A percentile compares a stretch with the other conserved stretches of the same genome.
These are phyloP conservation scores for Ochotona curzoniae DNA, from an alignment of 2,113 vertebrate species.

Conservation along the genomic window DNA sequence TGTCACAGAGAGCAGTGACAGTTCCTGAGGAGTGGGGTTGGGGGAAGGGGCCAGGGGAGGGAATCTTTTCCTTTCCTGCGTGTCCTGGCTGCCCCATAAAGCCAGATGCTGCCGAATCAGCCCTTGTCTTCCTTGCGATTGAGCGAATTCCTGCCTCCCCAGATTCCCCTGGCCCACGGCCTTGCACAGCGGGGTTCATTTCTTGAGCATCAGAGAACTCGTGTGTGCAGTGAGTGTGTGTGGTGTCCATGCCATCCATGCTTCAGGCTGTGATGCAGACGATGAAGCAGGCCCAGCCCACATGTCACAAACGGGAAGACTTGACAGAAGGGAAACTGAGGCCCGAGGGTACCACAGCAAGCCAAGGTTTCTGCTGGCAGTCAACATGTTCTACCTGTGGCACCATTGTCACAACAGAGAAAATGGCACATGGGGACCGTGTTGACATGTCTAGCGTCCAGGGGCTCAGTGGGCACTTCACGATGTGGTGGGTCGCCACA, in stretches of 20 bases:
- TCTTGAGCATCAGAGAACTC: background rate
- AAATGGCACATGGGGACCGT: fast-evolving
- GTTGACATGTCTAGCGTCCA: fast-evolving
- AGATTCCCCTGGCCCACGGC: background rate
- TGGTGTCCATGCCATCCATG: fast-evolving
- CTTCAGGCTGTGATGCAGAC: background rate
- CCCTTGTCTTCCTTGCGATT: background rate
- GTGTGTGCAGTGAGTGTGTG: background rate
- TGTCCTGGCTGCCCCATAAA: background rate
- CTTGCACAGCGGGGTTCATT: too few relatives aligned
- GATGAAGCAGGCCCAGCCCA: background rate
- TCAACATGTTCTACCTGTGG: background rate
- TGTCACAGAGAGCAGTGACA: background rate
- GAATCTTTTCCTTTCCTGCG: background rate
- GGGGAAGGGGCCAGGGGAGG: background rate
- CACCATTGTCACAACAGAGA: background rate
- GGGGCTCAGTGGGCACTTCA: fast-evolving
- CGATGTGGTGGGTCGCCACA: fast-evolving
- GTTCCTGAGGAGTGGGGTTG: background rate
- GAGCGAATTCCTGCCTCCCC: background rate
- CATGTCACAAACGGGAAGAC: fast-evolving
- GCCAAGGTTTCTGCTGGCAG: background rate
- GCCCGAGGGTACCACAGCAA: background rate
- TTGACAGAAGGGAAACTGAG: background rate
- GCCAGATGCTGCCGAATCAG: fast-evolving